Evolutionary conservation across 2,113 vertebrate species (phyloP).

Genomic region (Corvus moneduloides): DNA sequence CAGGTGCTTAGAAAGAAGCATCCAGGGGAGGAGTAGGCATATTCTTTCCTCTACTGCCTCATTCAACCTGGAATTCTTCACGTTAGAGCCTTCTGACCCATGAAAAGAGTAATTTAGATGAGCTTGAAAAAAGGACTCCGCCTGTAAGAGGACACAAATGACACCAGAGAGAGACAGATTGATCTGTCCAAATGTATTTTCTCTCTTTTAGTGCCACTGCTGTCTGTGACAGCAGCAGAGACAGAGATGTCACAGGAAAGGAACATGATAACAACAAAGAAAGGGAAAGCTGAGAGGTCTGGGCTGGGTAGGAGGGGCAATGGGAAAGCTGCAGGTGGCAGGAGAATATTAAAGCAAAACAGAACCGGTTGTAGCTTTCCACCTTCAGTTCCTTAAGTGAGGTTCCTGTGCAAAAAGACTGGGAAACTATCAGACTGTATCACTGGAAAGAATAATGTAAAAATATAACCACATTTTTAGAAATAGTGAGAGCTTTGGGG

Average conservation of each 20-base stretch:
- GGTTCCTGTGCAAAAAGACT: not conserved
- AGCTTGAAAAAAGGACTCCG: not conserved
- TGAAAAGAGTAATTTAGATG: not conserved
- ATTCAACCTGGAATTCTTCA: not conserved
- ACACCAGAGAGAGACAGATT: not conserved
- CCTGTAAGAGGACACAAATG: not conserved
- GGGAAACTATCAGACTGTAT: not conserved
- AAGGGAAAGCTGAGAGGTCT: not conserved
- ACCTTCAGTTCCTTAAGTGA: not conserved
- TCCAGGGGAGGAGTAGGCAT: not conserved
- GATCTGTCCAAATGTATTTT: not conserved
- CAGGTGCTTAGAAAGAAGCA: not conserved
- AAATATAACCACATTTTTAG: not conserved
- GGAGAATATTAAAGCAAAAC: not conserved
- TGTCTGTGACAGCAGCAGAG: not conserved
- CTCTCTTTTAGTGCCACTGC: not conserved
- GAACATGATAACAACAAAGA: not conserved
- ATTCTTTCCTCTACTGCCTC: not conserved
- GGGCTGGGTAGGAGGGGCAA: not conserved
- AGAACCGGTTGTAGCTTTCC: not conserved
- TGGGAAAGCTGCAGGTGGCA: not conserved
- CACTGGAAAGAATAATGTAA: not conserved
- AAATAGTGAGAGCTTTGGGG: not conserved
- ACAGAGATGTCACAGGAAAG: not conserved
- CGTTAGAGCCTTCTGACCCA: not conserved